Percentiles rank a stretch among this genome's conserved stretches.
Conservation (phyloP, 2,888 invertebrate species). For the Ophioninae sp. region DNA sequence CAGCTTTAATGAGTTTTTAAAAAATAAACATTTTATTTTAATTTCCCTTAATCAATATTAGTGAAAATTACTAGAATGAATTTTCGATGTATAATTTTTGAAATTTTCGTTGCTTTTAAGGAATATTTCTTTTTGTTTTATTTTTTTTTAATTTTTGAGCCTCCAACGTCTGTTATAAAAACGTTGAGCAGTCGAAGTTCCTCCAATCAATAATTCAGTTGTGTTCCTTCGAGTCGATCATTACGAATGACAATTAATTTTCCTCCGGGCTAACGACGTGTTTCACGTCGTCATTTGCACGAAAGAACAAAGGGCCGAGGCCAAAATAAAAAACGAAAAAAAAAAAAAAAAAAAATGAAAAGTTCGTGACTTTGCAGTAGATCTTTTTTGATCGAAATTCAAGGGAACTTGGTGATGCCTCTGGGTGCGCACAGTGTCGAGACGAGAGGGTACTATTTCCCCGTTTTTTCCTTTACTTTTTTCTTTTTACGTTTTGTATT, state of each 20-base stretch:
- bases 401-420: conserved; percentile 32
- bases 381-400: conserved; percentile 45
- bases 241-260: not conserved
- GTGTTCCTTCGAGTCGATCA: not conserved
- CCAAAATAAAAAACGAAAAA: conserved; percentile 5
- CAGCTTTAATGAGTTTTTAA: no score
- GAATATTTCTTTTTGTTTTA: not conserved
- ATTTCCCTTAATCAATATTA: no score
- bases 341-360: conserved; percentile 10
- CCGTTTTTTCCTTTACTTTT: not conserved
- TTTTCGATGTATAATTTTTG: no score
- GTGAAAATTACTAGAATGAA: no score
- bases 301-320: not conserved
- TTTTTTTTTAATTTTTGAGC: not conserved
- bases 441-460: conserved; percentile 31
- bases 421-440: conserved; percentile 19
- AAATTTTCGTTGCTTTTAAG: not conserved
- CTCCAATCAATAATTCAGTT: not conserved
- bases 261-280: no score
- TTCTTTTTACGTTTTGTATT: not conserved
- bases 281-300: not conserved
- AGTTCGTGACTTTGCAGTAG: not conserved
- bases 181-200: no score
- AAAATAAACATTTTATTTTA: no score
- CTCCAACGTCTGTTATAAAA: no score